These are phyloP conservation scores for Mungos mungo DNA, from an alignment of 2,113 vertebrate genomes.

Conservation along the genomic window DNA sequence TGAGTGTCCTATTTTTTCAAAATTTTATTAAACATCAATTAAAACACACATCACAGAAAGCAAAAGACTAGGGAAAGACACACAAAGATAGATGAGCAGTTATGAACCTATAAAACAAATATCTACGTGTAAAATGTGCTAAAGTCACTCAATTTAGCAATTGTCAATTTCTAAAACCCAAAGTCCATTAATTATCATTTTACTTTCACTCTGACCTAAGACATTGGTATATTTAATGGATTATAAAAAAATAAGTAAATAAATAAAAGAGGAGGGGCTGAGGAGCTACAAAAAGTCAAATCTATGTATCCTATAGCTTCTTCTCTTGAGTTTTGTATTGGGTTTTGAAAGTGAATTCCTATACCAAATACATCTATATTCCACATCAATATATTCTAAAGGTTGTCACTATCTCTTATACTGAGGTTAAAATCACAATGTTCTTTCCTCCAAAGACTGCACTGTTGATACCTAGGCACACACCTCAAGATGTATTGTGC, in stretches of 20 bases:
- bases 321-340: accelerated
- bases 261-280: not conserved
- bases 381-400: not conserved
- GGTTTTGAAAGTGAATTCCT: not conserved
- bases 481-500: accelerated
- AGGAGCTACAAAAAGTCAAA: not conserved
- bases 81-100: not conserved
- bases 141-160: not conserved
- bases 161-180: not conserved
- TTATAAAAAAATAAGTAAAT: not conserved
- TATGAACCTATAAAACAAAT: not conserved
- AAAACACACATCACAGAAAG: not conserved
- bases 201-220: not conserved
- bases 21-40: not conserved
- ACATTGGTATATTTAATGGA: no score
- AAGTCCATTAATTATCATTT: not conserved
- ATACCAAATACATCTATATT: no score
- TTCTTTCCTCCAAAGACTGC: not conserved
- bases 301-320: accelerated
- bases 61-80: not conserved
- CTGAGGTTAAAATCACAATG: not conserved
- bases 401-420: accelerated
- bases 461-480: no score
- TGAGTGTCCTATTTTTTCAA: not conserved
- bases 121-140: accelerated